Evolutionary conservation across 2,888 invertebrate species (phyloP).

Genomic region (Nineta flava): DNA sequence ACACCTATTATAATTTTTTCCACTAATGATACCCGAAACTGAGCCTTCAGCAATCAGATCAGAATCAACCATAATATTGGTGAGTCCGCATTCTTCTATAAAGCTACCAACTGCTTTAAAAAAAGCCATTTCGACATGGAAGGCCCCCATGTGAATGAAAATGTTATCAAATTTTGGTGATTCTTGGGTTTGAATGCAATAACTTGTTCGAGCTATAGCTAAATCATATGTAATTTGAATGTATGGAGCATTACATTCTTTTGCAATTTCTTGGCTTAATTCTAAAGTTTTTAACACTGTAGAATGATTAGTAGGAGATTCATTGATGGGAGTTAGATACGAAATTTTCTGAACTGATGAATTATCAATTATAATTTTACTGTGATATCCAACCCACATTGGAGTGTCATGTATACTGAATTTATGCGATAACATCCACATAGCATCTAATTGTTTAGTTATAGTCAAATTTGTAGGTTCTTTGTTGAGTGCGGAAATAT

Average conservation of each 20-base stretch:
- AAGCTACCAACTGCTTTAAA: constrained; percentile 19
- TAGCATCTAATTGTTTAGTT: constrained; percentile 7
- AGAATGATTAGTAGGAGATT: constrained; percentile 7
- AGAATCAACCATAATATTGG: constrained; percentile 14
- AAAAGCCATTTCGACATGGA: constrained; percentile 20
- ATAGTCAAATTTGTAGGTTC: neutral
- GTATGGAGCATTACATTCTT: constrained; percentile 13
- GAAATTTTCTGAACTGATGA: constrained; percentile 12
- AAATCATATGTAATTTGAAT: constrained; percentile 20
- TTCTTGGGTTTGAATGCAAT: constrained; percentile 16
- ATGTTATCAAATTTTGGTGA: constrained; percentile 18
- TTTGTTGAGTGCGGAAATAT: too few species aligned
- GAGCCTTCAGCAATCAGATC: constrained; percentile 17
- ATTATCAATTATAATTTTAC: neutral
- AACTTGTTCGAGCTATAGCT: constrained; percentile 17
- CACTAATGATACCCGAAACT: constrained; percentile 14
- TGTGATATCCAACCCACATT: neutral
- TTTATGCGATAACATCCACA: constrained; percentile 16
- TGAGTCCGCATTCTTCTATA: constrained; percentile 16
- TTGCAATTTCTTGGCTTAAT: constrained; percentile 13
- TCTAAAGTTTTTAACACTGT: constrained; percentile 16
- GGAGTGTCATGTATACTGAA: constrained; percentile 8
- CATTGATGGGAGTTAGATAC: constrained; percentile 15
- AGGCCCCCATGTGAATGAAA: constrained; percentile 21
- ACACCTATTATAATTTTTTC: constrained; percentile 20